Evolutionary conservation across 2,888 invertebrate genomes (phyloP).

Genomic region (Phaonia tiefii): DNA sequence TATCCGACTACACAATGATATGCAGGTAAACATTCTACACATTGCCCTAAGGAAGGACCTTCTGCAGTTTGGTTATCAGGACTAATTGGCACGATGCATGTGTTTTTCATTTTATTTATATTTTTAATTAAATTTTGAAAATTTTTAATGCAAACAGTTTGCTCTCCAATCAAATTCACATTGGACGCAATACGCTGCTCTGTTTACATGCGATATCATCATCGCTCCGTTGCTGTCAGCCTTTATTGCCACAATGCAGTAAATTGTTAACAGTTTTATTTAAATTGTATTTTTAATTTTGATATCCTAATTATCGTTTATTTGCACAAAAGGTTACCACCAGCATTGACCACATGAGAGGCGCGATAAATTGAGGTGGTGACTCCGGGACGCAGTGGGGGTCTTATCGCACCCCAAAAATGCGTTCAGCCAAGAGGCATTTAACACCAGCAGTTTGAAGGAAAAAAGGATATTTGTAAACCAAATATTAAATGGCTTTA

Average conservation of each 20-base stretch:
- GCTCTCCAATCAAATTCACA: background rate
- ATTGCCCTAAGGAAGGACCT: too few relatives aligned
- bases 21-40: too few relatives aligned
- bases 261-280: constrained; percentile 39
- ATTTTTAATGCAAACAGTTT: background rate
- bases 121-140: background rate
- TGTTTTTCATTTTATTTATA: too few relatives aligned
- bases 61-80: too few relatives aligned
- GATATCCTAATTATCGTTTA: constrained; percentile 53
- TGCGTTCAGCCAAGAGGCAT: constrained; percentile 24
- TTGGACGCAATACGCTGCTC: background rate
- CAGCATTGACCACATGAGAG: constrained; percentile 39
- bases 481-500: constrained; percentile 40
- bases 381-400: background rate
- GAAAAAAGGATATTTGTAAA: constrained; percentile 26
- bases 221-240: background rate
- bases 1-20: too few relatives aligned
- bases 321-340: constrained; percentile 51
- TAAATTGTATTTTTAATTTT: constrained; percentile 47
- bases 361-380: background rate
- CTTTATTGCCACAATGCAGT: constrained; percentile 14
- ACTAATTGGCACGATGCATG: too few relatives aligned
- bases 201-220: too few relatives aligned
- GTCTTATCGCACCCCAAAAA: background rate
- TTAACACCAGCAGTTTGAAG: constrained; percentile 12